phyloP scores from a whole-genome alignment of 2,113 vertebrate species.

The Ailurus styani region DNA sequence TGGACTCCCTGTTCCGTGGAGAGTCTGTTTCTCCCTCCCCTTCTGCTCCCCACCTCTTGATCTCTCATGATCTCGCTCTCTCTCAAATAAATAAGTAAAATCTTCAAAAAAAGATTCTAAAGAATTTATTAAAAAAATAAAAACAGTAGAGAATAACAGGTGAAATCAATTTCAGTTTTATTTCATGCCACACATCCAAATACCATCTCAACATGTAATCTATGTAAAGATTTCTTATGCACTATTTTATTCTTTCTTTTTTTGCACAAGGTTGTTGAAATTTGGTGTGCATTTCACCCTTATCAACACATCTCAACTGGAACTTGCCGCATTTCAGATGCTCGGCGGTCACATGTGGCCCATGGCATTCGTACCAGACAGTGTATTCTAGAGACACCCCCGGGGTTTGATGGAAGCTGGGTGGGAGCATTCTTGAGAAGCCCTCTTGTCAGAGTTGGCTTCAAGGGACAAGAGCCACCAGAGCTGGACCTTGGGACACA shows the following conservation, averaged over 20 bases:
- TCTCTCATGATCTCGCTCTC: no score
- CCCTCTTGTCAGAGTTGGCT: neutral
- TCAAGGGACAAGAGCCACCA: neutral
- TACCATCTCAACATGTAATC: neutral
- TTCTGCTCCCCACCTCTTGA: no score
- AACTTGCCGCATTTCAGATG: neutral
- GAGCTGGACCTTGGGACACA: neutral
- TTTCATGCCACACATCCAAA: neutral
- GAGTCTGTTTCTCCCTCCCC: no score
- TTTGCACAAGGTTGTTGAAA: neutral
- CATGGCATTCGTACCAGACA: neutral
- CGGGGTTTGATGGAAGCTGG: neutral
- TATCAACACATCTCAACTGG: neutral
- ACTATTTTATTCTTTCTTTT: neutral
- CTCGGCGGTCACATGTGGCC: neutral
- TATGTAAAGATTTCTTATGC: neutral
- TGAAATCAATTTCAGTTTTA: neutral
- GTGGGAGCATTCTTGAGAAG: neutral
- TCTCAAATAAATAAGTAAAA: no score
- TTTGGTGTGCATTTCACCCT: neutral
- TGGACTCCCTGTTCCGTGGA: no score
- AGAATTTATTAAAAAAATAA: neutral
- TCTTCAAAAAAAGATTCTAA: no score
- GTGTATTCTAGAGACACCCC: neutral
- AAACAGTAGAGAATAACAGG: neutral